Evolutionary conservation across 2,113 vertebrate genomes (phyloP), one percentile per base, ranked within the genome.

Genomic region (Ascaphus truei): DNA sequence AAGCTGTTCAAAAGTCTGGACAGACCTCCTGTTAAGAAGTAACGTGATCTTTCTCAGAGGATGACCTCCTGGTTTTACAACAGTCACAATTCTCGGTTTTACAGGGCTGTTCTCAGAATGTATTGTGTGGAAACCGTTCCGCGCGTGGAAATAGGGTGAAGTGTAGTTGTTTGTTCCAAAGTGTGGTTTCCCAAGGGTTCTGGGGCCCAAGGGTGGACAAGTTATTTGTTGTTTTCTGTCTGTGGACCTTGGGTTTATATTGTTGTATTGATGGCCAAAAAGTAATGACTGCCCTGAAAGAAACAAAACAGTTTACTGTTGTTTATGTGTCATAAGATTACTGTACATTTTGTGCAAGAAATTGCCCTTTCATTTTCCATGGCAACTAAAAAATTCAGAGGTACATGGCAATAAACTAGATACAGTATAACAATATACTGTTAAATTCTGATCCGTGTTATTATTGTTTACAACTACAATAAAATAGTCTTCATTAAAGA

Each of bases 1-100:
- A 60, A 98, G 87, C 69, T 98, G 94, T 63, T 98, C 95, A 33
- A 95, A 97, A 1, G 93, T 94, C 83, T 95, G 93, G 37, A 95
- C 92, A 0, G 93, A 94, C 15, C 92, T 89, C n/a, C 91, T 87
- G 76, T 96, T 98, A 56, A 98, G 86, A 39, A 98, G 90, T 72
- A 98, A 77, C 0, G 90, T 93, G 78, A 97, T 92, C 83, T 95
- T 96, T 18, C 92, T 81, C 8, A 93, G 79, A 0, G 83, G 83
- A 43, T 85, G 89, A 1, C 82, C 83, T 0, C 90, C 86, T 0
- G 90, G 92, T 18, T 89, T 93, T 30, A 98, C 89, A 56, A 98
- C 88, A 0, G 95, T 98, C 71, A 98, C 90, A 33, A 98, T 88
- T 75, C 85, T 86, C 9, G 96, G 96, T 56, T 93, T 92, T 76